Evolutionary conservation across 2,797 vertebrate genomes (phyloP), one percentile per base, ranked within the genome.

Genomic region (Sebastes matsubarae): DNA sequence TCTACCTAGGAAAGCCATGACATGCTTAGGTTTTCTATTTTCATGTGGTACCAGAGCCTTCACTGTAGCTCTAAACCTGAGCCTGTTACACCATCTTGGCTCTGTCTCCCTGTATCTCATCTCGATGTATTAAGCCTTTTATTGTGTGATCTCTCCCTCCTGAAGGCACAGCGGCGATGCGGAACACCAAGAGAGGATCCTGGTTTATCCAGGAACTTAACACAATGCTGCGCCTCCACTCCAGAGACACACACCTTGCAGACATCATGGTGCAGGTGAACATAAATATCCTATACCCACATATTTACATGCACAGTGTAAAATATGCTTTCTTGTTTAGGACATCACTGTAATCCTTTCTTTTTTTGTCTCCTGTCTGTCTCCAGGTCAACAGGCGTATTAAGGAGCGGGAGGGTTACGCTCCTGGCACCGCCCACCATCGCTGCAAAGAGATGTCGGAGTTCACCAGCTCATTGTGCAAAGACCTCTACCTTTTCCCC

Each of bases 371-470:
- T 57, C 8, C 14, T 11, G 5, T 16, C 6, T 18, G 20, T 85
- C 54, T 61, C 7, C 84, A 99, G 99, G 97, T 99, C 79, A 99
- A 99, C 0, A 81, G 95, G 0, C 92, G 91, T 1, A 99, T 99
- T 91, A 99, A 99, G 86, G 94, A 96, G 64, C 95, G 98, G 29
- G 99, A 99, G 87, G 98, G 97, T 64, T 97, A 97, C 0, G 98
- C 98, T 14, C 99, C 99, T 0, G 98, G 98, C 77, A 98, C 98
- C 0, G 94, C 97, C 74, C 97, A 98, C 89, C 98, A 99, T 80
- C 97, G 98, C 71, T 99, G 99, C 91, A 99, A 99, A 92, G 99
- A 99, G 94, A 99, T 99, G 99, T 99, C 99, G 0, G 98, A 99
- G 90, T 99, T 98, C 87, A 97, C 96, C 79, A 99, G 98, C 95